Evolutionary conservation across 2,797 vertebrate species (phyloP).

Genomic region (Typhlichthys subterraneus): DNA sequence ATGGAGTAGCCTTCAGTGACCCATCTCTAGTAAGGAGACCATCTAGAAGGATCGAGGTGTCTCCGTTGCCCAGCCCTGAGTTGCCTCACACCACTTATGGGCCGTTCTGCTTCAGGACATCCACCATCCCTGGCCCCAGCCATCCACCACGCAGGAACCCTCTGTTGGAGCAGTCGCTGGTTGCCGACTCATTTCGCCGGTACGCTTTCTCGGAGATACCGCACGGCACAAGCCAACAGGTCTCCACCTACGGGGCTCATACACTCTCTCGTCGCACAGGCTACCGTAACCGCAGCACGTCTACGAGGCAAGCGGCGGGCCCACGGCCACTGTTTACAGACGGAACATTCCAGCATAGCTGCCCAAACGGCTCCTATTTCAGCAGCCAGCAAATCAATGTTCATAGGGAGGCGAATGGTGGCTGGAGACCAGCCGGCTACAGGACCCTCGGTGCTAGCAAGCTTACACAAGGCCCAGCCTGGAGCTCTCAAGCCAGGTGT

Average conservation of each 20-base stretch:
- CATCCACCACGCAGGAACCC: conserved; percentile 1
- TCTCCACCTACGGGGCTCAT: conserved; percentile 1
- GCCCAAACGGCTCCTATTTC: background rate
- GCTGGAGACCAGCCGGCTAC: conserved; percentile 3
- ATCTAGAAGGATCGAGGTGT: conserved; percentile 53
- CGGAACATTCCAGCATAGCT: conserved; percentile 18
- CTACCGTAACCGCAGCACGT: conserved; percentile 8
- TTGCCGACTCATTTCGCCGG: conserved; percentile 10
- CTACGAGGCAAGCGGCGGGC: background rate
- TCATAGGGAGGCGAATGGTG: background rate
- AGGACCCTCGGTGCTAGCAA: background rate
- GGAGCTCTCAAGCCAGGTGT: conserved; percentile 29
- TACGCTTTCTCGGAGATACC: conserved; percentile 47
- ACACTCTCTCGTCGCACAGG: background rate
- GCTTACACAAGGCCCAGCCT: conserved; percentile 16
- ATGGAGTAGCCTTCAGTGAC: conserved; percentile 3
- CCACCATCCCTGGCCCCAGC: conserved; percentile 35
- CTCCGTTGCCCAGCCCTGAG: conserved; percentile 36
- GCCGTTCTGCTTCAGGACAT: conserved; percentile 10
- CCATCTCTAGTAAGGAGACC: conserved; percentile 28
- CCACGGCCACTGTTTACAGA: conserved; percentile 12
- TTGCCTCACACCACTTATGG: conserved; percentile 12
- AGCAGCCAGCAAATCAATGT: conserved; percentile 5
- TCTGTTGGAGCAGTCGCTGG: background rate
- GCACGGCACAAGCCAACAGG: rapidly evolving